Evolutionary conservation across 2,113 vertebrate genomes (phyloP).

Genomic region (Antennarius striatus): DNA sequence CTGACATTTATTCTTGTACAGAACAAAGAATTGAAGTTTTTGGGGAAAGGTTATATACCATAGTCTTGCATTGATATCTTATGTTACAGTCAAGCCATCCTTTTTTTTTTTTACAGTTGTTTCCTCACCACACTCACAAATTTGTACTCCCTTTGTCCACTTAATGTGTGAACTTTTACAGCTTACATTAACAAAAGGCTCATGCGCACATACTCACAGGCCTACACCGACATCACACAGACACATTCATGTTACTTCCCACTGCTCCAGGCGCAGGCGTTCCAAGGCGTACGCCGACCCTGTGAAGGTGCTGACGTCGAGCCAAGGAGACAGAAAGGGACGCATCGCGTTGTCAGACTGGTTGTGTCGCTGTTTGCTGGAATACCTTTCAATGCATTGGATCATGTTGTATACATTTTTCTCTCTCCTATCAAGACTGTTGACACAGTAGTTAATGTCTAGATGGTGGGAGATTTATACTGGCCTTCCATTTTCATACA

Average conservation of each 20-base stretch:
- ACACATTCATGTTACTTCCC: not conserved
- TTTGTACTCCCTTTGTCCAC: too few species aligned
- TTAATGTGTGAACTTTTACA: not conserved
- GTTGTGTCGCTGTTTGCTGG: slow-evolving; percentile 27
- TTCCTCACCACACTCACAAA: too few species aligned
- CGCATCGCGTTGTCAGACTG: slow-evolving; percentile 31
- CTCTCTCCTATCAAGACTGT: slow-evolving; percentile 1
- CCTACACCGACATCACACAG: not conserved
- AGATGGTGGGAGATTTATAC: slow-evolving; percentile 24
- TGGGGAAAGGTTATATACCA: too few species aligned
- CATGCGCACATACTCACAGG: not conserved
- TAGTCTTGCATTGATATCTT: too few species aligned
- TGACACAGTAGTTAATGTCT: slow-evolving; percentile 34
- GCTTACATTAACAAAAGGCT: not conserved
- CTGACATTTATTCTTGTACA: too few species aligned
- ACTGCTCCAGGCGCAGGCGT: slow-evolving; percentile 13
- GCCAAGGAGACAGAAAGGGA: slow-evolving; percentile 46
- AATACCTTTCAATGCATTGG: slow-evolving; percentile 48
- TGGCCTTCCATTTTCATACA: slow-evolving; percentile 38
- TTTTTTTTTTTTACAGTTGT: too few species aligned
- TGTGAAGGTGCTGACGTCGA: slow-evolving; percentile 41
- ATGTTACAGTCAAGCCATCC: too few species aligned
- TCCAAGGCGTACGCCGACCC: slow-evolving; percentile 27
- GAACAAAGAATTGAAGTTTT: too few species aligned
- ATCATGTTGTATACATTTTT: not conserved